Evolutionary conservation across 37 sponge, comb jelly and placozoan genomes (phyloP), one percentile per base, ranked within the genome.

Genomic region (Tethya wilhelma): DNA sequence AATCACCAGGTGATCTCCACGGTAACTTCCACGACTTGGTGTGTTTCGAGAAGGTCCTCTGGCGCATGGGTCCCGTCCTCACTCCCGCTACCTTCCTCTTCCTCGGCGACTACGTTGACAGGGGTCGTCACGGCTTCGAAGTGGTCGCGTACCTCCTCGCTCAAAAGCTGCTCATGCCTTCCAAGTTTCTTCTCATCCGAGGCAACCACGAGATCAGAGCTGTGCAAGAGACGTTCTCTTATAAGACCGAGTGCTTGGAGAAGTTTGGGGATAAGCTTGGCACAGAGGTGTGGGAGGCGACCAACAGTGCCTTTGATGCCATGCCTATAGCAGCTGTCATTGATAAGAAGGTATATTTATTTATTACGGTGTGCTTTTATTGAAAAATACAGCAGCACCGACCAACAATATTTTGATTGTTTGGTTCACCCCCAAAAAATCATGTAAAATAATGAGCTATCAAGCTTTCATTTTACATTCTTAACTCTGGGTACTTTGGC

Each of bases 61-160:
- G 97, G 97, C 71, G 97, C 36, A 90, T 93, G 92, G 94, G 94
- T 29, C 92, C 94, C 6, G 72, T 88, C 0, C 92, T 97, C 59
- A 91, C 97, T 9, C 97, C 97, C 0, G 89, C 94, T 60, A 73
- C 84, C 37, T 97, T 97, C 83, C 84, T 97, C 45, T 97, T 97
- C 72, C 91, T 97, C 0, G 97, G 97, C 6, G 97, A 97, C 73
- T 97, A 97, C 55, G 97, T 97, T 32, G 97, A 97, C 84, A 55
- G 97, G 22, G 97, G 97, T 29, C 80, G 77, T 1, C 77, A 93
- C 59, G 97, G 97, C 5, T 86, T 97, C 68, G 97, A 97, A 84
- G 95, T 97, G 44, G 83, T 97, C 44, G 92, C 97, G 23, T 97
- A 97, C 72, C 80, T 97, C 38, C 89, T 97, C 62, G 89, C 97